Percentiles rank a stretch among this genome's conserved stretches.
Conservation (phyloP, 1,140 invertebrate species). For the Melanaphis sacchari region DNA sequence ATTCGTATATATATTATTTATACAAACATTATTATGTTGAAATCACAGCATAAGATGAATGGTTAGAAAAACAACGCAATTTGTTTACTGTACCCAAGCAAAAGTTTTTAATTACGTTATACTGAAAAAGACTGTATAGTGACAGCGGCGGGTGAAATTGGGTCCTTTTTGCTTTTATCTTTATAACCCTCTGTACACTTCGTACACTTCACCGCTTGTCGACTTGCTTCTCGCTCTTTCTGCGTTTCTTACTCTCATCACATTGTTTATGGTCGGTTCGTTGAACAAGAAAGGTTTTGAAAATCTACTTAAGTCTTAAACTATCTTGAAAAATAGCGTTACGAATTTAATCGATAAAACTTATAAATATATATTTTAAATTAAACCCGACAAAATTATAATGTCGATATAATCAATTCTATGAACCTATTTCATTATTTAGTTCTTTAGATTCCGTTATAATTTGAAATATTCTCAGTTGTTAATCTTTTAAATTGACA, state of each 20-base stretch:
- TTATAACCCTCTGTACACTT: constrained; percentile 6
- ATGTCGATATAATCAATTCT: background rate
- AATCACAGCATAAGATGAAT: background rate
- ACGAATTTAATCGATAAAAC: background rate
- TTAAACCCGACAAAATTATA: background rate
- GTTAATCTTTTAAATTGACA: background rate
- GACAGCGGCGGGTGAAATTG: constrained; percentile 41
- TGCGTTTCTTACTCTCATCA: constrained; percentile 14
- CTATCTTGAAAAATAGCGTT: background rate
- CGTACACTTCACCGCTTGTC: background rate
- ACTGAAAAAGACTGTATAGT: background rate
- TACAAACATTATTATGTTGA: constrained; percentile 30
- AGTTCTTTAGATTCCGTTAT: background rate
- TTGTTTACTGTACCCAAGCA: constrained; percentile 43
- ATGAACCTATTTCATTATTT: background rate
- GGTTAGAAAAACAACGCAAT: constrained; percentile 46
- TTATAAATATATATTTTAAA: background rate
- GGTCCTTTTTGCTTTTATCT: constrained; percentile 56
- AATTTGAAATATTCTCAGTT: background rate
- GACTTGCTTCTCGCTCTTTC: background rate
- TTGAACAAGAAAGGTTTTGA: background rate
- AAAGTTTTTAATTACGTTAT: constrained; percentile 57
- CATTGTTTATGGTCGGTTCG: constrained; percentile 38
- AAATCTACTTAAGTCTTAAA: constrained; percentile 39
- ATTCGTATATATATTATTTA: background rate